Evolutionary conservation across 2,113 vertebrate genomes (phyloP).

Genomic region (Ictidomys tridecemlineatus): DNA sequence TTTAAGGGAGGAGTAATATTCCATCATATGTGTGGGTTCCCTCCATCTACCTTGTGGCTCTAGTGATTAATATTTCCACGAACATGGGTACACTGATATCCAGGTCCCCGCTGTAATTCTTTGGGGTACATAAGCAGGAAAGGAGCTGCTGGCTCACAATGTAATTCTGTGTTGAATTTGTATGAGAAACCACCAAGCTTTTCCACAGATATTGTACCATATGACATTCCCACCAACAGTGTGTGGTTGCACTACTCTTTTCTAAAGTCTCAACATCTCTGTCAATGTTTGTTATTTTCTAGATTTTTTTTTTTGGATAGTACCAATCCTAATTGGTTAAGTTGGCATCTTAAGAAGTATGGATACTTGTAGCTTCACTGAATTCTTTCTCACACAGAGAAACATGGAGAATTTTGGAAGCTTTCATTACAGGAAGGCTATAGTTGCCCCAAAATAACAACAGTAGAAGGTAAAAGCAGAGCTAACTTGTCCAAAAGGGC

Average conservation of each 20-base stretch:
- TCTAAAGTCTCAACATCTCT: background rate
- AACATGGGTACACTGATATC: background rate
- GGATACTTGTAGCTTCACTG: background rate
- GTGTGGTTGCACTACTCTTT: rapidly evolving
- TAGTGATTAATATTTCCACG: background rate
- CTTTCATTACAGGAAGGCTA: background rate
- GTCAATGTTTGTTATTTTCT: background rate
- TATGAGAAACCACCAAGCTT: background rate
- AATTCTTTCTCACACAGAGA: background rate
- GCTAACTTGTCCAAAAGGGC: too few species aligned
- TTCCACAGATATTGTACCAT: background rate
- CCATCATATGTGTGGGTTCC: rapidly evolving
- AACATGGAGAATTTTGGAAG: background rate
- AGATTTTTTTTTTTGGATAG: background rate
- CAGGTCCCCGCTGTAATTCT: background rate
- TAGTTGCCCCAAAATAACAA: background rate
- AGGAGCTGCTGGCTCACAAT: background rate
- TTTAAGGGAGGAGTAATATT: background rate
- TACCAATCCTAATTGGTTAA: too few species aligned
- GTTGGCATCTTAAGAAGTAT: background rate
- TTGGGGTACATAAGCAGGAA: background rate
- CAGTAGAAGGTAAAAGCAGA: background rate
- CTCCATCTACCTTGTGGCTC: background rate
- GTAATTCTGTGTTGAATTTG: background rate
- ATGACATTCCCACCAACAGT: background rate